Conservation (phyloP, 2,797 vertebrate species). For the Synaphobranchus kaupii region DNA sequence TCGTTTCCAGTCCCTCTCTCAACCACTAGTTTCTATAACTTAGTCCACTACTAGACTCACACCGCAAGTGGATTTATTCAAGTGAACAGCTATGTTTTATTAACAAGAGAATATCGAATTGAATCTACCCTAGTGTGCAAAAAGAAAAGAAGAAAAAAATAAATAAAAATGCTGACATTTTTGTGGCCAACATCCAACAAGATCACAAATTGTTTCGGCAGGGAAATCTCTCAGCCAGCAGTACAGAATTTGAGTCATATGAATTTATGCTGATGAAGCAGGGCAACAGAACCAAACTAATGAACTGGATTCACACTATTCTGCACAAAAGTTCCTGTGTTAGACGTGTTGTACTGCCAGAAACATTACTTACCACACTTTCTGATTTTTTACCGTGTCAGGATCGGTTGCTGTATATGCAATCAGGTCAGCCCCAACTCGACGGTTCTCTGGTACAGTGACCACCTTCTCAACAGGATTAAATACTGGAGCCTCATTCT, state of each 20-base stretch:
- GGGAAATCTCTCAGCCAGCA: background rate
- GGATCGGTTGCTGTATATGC: slow-evolving; percentile 80
- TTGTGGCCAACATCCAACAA: background rate
- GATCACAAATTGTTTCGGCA: background rate
- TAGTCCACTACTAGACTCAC: too few relatives aligned
- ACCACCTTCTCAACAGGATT: slow-evolving; percentile 57
- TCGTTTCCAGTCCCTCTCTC: background rate
- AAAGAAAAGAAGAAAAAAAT: too few relatives aligned
- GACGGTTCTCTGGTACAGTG: slow-evolving; percentile 65
- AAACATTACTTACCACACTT: slow-evolving; percentile 71
- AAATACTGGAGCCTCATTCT: slow-evolving; percentile 86
- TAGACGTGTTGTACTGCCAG: background rate
- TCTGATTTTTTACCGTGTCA: slow-evolving; percentile 76
- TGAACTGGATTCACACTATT: background rate
- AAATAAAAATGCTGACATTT: too few relatives aligned
- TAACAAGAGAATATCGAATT: too few relatives aligned
- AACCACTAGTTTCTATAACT: too few relatives aligned
- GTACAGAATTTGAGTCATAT: background rate
- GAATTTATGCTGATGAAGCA: background rate
- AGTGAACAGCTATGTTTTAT: too few relatives aligned
- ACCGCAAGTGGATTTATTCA: too few relatives aligned
- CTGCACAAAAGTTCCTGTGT: background rate
- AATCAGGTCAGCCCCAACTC: slow-evolving; percentile 39
- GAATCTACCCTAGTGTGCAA: too few relatives aligned
- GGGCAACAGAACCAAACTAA: background rate